phyloP scores from a whole-genome alignment of 2,888 invertebrate species.

The Aethes cnicana region DNA sequence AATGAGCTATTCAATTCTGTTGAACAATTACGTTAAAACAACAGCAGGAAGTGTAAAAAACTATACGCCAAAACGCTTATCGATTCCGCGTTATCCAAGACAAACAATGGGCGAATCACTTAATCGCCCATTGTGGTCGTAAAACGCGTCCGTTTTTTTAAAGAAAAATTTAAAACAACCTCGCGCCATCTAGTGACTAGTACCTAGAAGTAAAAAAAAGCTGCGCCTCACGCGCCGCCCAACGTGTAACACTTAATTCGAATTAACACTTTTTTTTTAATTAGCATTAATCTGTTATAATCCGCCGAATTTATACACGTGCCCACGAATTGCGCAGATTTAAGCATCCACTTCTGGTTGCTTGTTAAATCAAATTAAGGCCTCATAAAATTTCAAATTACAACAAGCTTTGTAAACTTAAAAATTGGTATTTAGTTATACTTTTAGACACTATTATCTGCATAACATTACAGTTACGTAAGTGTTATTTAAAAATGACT shows the following conservation, averaged over 20 bases:
- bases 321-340: slow-evolving; percentile 46
- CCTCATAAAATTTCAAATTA: too few species aligned
- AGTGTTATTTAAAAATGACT: too few species aligned
- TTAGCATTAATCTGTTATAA: slow-evolving; percentile 49
- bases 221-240: slow-evolving; percentile 54
- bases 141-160: slow-evolving; percentile 56
- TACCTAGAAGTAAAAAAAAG: slow-evolving; percentile 50
- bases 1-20: slow-evolving; percentile 28
- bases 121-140: slow-evolving; percentile 64
- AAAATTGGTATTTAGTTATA: too few species aligned
- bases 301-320: slow-evolving; percentile 41
- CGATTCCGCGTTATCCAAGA: slow-evolving; percentile 54
- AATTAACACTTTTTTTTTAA: slow-evolving; percentile 50
- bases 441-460: too few species aligned
- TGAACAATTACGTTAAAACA: slow-evolving; percentile 48
- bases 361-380: slow-evolving; percentile 53
- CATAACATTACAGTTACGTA: too few species aligned
- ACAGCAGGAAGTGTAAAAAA: slow-evolving; percentile 68
- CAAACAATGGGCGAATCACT: slow-evolving; percentile 71
- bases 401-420: too few species aligned
- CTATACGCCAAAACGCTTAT: slow-evolving; percentile 51
- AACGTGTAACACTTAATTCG: slow-evolving; percentile 58
- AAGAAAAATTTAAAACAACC: slow-evolving; percentile 51
- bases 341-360: slow-evolving; percentile 42
- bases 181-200: slow-evolving; percentile 43